Conservation (phyloP, 1,140 invertebrate genomes). For the Drosophila virilis region DNA sequence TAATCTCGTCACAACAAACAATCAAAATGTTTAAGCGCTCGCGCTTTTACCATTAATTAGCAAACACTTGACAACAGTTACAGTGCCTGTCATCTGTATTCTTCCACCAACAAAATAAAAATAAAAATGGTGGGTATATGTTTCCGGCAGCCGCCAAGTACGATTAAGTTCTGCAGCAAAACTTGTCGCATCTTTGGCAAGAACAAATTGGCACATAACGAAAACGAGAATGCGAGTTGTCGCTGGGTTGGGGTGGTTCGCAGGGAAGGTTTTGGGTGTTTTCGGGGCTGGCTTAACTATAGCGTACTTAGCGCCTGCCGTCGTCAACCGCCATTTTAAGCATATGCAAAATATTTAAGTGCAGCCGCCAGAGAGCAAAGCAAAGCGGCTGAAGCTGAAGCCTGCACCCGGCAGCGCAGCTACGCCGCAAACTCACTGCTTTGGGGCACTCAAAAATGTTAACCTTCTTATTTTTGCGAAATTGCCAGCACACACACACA, state of each 20-base stretch:
- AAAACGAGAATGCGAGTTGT: background rate
- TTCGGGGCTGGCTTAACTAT: constrained; percentile 4
- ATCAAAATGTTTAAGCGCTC: constrained; percentile 14
- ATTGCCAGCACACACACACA: constrained; percentile 22
- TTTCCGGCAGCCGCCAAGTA: constrained; percentile 24
- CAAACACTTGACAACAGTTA: constrained; percentile 15
- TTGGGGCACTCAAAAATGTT: constrained; percentile 71
- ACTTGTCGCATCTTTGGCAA: constrained; percentile 29
- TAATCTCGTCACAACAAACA: constrained; percentile 14
- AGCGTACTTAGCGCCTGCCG: constrained; percentile 61
- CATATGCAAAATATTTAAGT: constrained; percentile 82
- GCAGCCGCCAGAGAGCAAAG: constrained; percentile 76
- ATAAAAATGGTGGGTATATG: background rate
- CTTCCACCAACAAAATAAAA: background rate
- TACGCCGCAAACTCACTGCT: constrained; percentile 24
- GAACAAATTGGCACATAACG: constrained; percentile 35
- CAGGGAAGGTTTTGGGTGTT: background rate
- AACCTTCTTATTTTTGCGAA: constrained; percentile 71
- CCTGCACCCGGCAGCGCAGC: background rate
- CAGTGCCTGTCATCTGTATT: constrained; percentile 9
- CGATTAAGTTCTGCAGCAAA: constrained; percentile 27
- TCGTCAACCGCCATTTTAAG: constrained; percentile 63
- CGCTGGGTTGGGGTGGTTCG: background rate
- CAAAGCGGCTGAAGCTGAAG: constrained; percentile 52
- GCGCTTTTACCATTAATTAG: constrained; percentile 14